phyloP scores from a whole-genome alignment of 2,888 invertebrate genomes.

The Leptinotarsa haldemani region DNA sequence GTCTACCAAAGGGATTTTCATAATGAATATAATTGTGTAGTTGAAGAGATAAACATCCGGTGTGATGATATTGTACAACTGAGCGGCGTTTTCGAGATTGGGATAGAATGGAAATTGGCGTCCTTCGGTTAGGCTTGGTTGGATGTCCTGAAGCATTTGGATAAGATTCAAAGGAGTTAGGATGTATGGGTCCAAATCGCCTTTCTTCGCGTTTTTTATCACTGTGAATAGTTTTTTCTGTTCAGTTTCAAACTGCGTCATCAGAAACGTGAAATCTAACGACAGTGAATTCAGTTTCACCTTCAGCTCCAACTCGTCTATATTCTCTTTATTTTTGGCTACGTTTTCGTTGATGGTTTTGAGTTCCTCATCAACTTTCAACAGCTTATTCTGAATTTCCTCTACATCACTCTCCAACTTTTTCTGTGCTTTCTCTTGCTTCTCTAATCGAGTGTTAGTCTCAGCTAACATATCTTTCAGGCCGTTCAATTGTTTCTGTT shows the following conservation, averaged over 20 bases:
- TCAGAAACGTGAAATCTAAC: constrained; percentile 25
- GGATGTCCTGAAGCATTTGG: constrained; percentile 27
- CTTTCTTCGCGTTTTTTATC: constrained; percentile 31
- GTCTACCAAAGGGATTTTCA: constrained; percentile 27
- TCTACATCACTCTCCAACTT: constrained; percentile 26
- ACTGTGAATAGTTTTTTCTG: constrained; percentile 29
- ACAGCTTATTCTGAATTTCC: constrained; percentile 25
- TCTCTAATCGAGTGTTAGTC: constrained; percentile 19
- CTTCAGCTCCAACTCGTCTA: constrained; percentile 1
- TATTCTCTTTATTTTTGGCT: constrained; percentile 1
- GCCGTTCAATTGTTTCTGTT: constrained; percentile 24
- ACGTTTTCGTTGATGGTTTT: constrained; percentile 10
- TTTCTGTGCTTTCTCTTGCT: constrained; percentile 25
- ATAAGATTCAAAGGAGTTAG: constrained; percentile 34
- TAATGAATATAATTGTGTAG: constrained; percentile 28
- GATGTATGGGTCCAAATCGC: constrained; percentile 30
- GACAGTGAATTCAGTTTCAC: constrained; percentile 25
- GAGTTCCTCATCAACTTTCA: constrained; percentile 21
- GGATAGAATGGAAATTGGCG: constrained; percentile 33
- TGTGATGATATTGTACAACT: constrained; percentile 31
- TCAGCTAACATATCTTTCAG: constrained; percentile 28
- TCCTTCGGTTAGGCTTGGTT: constrained; percentile 22
- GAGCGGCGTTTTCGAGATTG: constrained; percentile 27
- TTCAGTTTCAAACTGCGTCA: constrained; percentile 28
- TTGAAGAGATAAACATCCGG: constrained; percentile 30